Conservation (phyloP, 2,888 invertebrate genomes). For the Temnothorax unifasciatus region DNA sequence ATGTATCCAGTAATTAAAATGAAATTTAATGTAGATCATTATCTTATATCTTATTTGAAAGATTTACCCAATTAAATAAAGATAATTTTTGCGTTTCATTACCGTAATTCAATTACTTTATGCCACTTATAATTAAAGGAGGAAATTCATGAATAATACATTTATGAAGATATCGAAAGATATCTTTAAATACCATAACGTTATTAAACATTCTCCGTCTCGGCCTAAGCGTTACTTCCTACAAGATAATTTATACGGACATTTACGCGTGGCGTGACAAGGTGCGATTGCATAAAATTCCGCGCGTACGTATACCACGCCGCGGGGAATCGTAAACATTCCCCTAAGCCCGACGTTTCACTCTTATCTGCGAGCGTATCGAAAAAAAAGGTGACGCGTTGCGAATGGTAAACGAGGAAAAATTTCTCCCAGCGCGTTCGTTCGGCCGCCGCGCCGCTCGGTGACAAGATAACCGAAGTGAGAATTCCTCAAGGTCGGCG, state of each 20-base stretch:
- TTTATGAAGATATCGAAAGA: background rate
- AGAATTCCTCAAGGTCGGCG: slow-evolving; percentile 62
- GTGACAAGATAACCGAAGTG: slow-evolving; percentile 49
- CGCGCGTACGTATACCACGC: slow-evolving; percentile 26
- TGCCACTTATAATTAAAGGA: background rate
- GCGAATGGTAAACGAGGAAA: slow-evolving; percentile 42
- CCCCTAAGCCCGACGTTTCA: slow-evolving; percentile 44
- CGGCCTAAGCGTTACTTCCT: slow-evolving; percentile 42
- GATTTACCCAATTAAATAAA: background rate
- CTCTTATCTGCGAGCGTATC: slow-evolving; percentile 52
- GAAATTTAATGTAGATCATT: background rate
- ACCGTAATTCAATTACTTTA: slow-evolving; percentile 8
- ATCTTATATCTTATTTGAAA: background rate
- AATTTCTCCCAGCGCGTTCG: slow-evolving; percentile 33
- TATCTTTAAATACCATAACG: background rate
- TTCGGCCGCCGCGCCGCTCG: slow-evolving; percentile 29
- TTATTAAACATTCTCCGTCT: slow-evolving; percentile 35
- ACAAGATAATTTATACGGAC: slow-evolving; percentile 53
- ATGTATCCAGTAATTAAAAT: background rate
- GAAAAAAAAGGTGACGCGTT: slow-evolving; percentile 31
- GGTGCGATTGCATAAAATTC: slow-evolving; percentile 54
- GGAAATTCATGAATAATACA: background rate
- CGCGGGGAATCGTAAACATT: slow-evolving; percentile 53
- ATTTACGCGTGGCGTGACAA: slow-evolving; percentile 49
- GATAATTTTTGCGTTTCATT: background rate